Evolutionary conservation across 2,888 invertebrate genomes (phyloP).

Genomic region (Drosophila stalkeri): DNA sequence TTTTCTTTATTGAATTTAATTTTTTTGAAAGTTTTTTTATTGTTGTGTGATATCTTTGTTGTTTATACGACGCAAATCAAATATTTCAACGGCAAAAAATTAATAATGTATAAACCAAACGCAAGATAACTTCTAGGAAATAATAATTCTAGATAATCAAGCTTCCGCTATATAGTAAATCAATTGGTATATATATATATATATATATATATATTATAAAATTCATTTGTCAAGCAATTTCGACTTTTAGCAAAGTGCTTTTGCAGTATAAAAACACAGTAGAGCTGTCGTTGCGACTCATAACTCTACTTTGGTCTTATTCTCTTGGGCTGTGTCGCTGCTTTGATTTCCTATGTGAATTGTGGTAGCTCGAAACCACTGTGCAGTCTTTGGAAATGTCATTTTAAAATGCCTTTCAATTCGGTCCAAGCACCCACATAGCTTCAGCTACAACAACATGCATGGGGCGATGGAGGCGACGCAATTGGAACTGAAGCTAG

Average conservation of each 20-base stretch:
- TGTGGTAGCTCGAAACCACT: conserved; percentile 32
- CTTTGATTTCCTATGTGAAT: conserved; percentile 11
- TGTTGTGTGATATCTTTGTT: no score
- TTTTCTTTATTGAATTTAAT: no score
- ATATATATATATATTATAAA: conserved; percentile 5
- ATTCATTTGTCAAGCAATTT: background rate
- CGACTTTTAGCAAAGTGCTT: background rate
- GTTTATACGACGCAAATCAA: no score
- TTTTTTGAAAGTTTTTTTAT: no score
- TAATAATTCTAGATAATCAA: no score
- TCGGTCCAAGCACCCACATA: conserved; percentile 31
- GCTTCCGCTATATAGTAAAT: background rate
- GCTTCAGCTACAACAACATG: conserved; percentile 11
- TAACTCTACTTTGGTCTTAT: background rate
- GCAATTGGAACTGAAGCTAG: conserved; percentile 9
- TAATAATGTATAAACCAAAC: no score
- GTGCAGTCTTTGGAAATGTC: conserved; percentile 65
- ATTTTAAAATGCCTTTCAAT: conserved; percentile 70
- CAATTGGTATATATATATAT: background rate
- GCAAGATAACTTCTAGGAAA: no score
- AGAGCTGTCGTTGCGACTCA: background rate
- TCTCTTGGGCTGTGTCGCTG: conserved; percentile 6
- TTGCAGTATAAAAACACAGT: no score
- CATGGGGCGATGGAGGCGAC: background rate
- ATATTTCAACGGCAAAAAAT: no score